phyloP scores from a whole-genome alignment of 1,140 invertebrate species.

The Metopolophium dirhodum region DNA sequence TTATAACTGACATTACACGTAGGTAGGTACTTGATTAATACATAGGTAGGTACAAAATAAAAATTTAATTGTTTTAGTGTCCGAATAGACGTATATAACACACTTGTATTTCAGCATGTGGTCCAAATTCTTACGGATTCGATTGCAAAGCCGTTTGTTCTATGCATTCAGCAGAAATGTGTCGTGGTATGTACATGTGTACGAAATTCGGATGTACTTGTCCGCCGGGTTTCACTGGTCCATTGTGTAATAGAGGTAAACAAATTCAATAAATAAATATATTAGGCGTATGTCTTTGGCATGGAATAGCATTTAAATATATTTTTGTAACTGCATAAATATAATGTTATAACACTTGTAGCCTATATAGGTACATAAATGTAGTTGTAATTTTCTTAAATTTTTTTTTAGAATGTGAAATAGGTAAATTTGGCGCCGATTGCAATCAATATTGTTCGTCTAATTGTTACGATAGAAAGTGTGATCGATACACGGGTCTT shows the following conservation, averaged over 20 bases:
- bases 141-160: slow-evolving; percentile 3
- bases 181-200: slow-evolving; percentile 16
- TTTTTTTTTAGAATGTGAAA: neutral
- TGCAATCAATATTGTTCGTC: neutral
- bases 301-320: neutral
- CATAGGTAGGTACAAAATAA: neutral
- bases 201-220: neutral
- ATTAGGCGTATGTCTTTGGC: too few relatives aligned
- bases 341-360: neutral
- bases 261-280: neutral
- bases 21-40: too few relatives aligned
- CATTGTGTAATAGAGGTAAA: neutral
- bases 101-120: neutral
- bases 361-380: neutral
- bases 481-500: neutral
- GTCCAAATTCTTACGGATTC: neutral
- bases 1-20: neutral
- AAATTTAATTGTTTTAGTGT: neutral
- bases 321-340: neutral
- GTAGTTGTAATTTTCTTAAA: neutral
- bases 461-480: neutral
- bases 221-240: neutral
- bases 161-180: neutral
- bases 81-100: neutral
- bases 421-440: neutral